Base-by-base conservation (phyloP, 2,888 invertebrate genomes). In the Amblyteles armatorius region DNA sequence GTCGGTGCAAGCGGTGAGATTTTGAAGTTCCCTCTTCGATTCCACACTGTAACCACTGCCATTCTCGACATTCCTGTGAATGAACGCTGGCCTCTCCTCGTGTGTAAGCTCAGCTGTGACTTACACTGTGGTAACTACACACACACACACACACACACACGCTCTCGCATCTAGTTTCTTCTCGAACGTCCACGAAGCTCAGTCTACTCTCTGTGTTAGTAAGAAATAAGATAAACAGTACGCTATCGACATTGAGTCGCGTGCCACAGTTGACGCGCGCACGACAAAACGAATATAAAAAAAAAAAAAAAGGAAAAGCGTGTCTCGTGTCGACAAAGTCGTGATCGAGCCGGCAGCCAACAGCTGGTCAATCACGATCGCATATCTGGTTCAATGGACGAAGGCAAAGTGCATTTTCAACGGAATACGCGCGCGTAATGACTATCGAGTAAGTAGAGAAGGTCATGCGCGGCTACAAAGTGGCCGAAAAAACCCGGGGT, bases 81-180 rank as follows among this genome's bases (percentile, higher is more conserved):
- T 82, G 82, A 71, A 76, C 36, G 55, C 48, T 57, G 40, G 57
- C 22, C 26, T 57, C 65, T 57, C 63, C 65, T 57, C 63, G 78
- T 44, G 33, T 50, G 65, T 60, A 63, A 55, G 36, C 83, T 79
- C 84, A 85, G 85, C 85, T 85, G 84, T 84, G 81, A 73, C 44
- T 73, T 33, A 26, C 74, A 50, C n/a, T 60, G 48, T 19, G 40
- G 16, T 16, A 44, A 44, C 44, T 13, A 13, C 3, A 44, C 44
- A 44, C 19, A n/a, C 50, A 6, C 50, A 19, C 63, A 19, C 48
- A 36, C 55, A 33, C 19, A n/a, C 50, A 6, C 50, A 19, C 63
- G 29, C 22, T 72, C 13, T 40, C 33, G 29, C 11, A 29, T n/a
- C 4, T 60, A 3, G 22, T 79, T 52, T 71, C n/a, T 71, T 33